Conservation (phyloP, 2,113 vertebrate genomes). For the Mormoops blainvillei region DNA sequence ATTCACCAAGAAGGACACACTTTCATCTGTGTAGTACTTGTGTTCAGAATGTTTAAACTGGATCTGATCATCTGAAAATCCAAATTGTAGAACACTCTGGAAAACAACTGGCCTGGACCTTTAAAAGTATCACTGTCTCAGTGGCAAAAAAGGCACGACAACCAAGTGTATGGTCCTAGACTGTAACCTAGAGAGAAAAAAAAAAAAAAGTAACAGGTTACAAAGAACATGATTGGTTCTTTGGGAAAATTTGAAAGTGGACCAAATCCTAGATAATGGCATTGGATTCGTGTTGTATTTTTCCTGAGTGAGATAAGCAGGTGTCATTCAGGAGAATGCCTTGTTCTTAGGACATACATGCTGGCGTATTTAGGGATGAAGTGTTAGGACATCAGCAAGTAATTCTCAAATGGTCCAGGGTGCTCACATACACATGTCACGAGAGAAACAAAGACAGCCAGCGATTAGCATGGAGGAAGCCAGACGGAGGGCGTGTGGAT, state of each 20-base stretch:
- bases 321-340: background rate
- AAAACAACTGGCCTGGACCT: background rate
- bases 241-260: background rate
- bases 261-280: background rate
- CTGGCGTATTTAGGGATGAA: background rate
- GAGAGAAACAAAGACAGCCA: background rate
- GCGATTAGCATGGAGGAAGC: background rate
- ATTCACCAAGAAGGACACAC: background rate
- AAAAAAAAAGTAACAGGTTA: background rate
- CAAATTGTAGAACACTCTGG: background rate
- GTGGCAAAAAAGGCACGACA: background rate
- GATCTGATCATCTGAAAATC: background rate
- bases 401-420: background rate
- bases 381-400: background rate
- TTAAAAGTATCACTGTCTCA: background rate
- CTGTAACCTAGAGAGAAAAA: background rate
- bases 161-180: background rate
- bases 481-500: background rate
- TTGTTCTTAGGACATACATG: background rate
- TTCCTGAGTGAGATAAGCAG: background rate
- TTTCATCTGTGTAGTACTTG: accelerated
- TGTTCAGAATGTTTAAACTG: background rate
- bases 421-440: too few species aligned
- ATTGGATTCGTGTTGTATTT: background rate
- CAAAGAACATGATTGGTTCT: background rate